Evolutionary conservation across 2,888 invertebrate species (phyloP), one percentile per base, ranked within the genome.

Genomic region (Euplagia quadripunctaria): DNA sequence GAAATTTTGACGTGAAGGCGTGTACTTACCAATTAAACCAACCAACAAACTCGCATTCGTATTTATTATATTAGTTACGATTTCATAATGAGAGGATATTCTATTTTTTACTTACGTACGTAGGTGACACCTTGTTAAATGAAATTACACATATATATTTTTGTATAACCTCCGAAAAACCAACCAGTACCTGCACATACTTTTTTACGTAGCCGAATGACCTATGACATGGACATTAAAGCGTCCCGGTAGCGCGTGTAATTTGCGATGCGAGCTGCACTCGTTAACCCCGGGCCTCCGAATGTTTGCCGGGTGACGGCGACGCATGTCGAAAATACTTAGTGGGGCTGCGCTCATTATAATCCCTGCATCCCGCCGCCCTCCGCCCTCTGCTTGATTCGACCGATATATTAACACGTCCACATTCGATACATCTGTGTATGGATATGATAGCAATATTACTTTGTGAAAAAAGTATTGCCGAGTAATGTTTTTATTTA

Each of bases 291-390:
- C 87, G 79, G 77, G 80, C 82, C 85, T 81, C 82, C 88, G 90
- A 94, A 94, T 94, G 94, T 94, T 95, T 94, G 95, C 88, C 93
- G 95, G 94, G 95, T 92, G 95, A 93, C 93, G 94, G 93, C 94
- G 91, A 94, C 94, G 95, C 95, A 96, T 96, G 96, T 95, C 95
- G 93, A 95, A 94, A 95, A 96, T 96, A 93, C 95, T 96, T 95
- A 94, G 94, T 94, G 94, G 94, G 95, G 94, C 91, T 89, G 92
- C 90, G 90, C 92, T 95, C 95, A 96, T 96, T 95, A 96, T 94
- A 94, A 94, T 94, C 94, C 94, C 91, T 88, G 90, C 93, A 90
- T 87, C 90, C 89, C 92, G 76, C 83, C 85, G 84, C 84, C 83
- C 86, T 85, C 85, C 82, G 87, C 91, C 91, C 89, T 86, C 86